Base-by-base conservation (phyloP, 2,888 invertebrate genomes). In the Amphiduros pacificus region DNA sequence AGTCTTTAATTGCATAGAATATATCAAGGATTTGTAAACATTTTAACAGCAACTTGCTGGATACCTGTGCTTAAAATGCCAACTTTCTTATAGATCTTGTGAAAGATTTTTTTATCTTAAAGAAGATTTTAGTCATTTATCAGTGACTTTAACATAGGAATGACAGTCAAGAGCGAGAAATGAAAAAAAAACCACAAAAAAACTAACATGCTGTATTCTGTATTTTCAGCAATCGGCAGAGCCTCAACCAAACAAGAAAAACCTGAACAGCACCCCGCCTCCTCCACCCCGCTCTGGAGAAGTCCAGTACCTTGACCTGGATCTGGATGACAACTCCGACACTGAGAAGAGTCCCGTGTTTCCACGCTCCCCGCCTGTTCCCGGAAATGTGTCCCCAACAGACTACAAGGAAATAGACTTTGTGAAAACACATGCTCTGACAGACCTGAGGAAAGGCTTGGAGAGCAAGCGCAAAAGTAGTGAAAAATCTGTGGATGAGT, bases 361-460 rank as follows among this genome's bases (percentile, higher is more conserved):
- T 41, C 31, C 60, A 2, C 36, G 61, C 20, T 57, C 61, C 9
- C 58, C 62, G 14, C 50, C 49, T 17, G 29, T 24, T 11, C 40
- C 56, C n/a, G 32, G 60, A 6, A 48, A 40, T 20, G 22, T 48
- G 14, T 20, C 61, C 2, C 63, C 68, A 2, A 68, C 66, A 24
- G 92, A 92, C 9, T 95, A 95, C 83, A 93, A 94, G 81, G 92
- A 91, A 1, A 94, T 96, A 0, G 95, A 96, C 84, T 95, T 95
- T 84, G 85, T 93, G 56, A 95, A 94, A 85, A 96, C 95, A 0
- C 90, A 93, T 79, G 95, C 94, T 5, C 92, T 96, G 77, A 93
- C 92, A 82, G 89, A 91, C 64, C 93, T 92, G 40, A 87, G 91
- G 56, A 89, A 91, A 77, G 89, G 90, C 76, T 89, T 91, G 0